Conservation (phyloP, 2,113 vertebrate species). For the Planiliza haematocheilus region DNA sequence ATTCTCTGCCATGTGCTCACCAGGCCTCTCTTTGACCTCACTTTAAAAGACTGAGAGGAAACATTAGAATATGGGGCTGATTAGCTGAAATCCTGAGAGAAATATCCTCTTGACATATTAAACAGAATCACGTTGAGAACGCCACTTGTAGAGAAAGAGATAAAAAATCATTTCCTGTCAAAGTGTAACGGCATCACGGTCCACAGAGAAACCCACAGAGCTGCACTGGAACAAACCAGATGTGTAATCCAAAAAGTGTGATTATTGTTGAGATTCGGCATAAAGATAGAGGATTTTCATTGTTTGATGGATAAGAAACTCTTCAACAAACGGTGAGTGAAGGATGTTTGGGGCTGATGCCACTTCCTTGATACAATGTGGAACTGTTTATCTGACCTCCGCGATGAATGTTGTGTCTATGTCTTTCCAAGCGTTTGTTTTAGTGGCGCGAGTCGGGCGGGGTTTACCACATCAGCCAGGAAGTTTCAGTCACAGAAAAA, state of each 20-base stretch:
- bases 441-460: not conserved
- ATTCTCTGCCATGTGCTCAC: slow-evolving; percentile 55
- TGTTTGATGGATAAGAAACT: slow-evolving; percentile 40
- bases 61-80: slow-evolving; percentile 9
- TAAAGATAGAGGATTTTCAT: slow-evolving; percentile 44
- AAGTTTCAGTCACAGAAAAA: slow-evolving; percentile 11
- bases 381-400: slow-evolving; percentile 15
- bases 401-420: slow-evolving; percentile 11
- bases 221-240: slow-evolving; percentile 43
- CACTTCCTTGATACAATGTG: not conserved
- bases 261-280: slow-evolving; percentile 24
- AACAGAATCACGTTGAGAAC: slow-evolving; percentile 24
- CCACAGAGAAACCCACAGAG: slow-evolving; percentile 21
- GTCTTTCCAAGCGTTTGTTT: slow-evolving; percentile 17
- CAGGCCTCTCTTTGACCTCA: slow-evolving; percentile 47
- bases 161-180: slow-evolving; percentile 37
- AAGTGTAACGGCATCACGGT: slow-evolving; percentile 24
- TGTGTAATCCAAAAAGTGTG: slow-evolving; percentile 36
- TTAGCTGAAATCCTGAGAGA: not conserved
- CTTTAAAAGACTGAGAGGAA: slow-evolving; percentile 25
- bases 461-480: slow-evolving; percentile 17
- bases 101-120: not conserved
- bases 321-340: slow-evolving; percentile 21
- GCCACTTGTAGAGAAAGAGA: slow-evolving; percentile 40
- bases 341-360: slow-evolving; percentile 22